Evolutionary conservation across 2,888 invertebrate species (phyloP).

Genomic region (Onthophagus sagittarius): DNA sequence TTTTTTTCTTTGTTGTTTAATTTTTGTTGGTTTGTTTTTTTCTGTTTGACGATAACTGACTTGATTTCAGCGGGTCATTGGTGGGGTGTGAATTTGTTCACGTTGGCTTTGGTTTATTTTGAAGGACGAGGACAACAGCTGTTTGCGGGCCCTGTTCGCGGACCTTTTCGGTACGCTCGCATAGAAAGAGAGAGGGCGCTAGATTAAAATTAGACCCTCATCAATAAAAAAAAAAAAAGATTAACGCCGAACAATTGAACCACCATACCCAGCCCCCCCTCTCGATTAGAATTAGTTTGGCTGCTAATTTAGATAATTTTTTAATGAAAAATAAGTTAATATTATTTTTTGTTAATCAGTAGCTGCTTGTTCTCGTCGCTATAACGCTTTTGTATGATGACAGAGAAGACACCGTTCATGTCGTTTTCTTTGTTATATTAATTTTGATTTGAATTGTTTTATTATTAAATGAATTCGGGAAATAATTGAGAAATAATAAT

Average conservation of each 20-base stretch:
- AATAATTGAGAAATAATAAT: background rate
- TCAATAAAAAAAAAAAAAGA: no score
- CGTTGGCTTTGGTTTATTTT: constrained; percentile 48
- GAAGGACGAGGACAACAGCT: constrained; percentile 43
- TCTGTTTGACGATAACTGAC: constrained; percentile 33
- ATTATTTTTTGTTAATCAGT: background rate
- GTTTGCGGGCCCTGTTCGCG: constrained; percentile 38
- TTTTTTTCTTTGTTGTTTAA: background rate
- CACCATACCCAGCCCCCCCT: no score
- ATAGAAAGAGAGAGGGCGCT: constrained; percentile 17
- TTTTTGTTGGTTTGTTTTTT: constrained; percentile 16
- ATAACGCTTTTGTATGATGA: background rate
- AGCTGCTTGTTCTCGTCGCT: background rate
- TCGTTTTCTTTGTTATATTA: background rate
- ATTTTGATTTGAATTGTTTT: background rate
- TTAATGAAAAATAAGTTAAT: no score
- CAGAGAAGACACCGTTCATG: background rate
- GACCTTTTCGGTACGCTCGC: constrained; percentile 41
- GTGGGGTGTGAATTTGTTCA: constrained; percentile 48
- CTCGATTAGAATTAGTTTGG: no score
- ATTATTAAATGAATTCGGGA: background rate
- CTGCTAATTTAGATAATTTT: no score
- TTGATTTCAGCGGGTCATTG: constrained; percentile 44
- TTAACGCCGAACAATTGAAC: no score
- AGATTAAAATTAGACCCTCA: background rate